Evolutionary conservation across 2,797 vertebrate genomes (phyloP), one percentile per base, ranked within the genome.

Genomic region (Tapera naevia): DNA sequence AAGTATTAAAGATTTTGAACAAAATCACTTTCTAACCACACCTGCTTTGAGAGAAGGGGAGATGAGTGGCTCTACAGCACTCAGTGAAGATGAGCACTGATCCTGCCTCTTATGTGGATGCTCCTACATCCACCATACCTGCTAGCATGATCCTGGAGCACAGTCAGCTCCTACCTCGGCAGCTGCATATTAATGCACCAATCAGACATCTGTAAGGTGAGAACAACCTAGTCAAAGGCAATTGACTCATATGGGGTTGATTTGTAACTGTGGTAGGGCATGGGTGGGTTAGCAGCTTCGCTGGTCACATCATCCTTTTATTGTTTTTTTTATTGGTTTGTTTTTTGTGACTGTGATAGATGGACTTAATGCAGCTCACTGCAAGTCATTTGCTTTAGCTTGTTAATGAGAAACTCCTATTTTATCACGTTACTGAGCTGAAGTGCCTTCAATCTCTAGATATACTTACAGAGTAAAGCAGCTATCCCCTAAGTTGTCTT

Each of bases 131-230:
- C 43, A 11, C 48, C 23, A 19, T 11, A 24, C 30, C 32, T 7
- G 28, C 24, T 17, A 1, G 17, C 13, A 2, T 1, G 8, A n/a
- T 1, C 21, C 4, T 10, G 50, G 35, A n/a, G 32, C 66, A 5
- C 0, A 17, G 43, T 13, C 50, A 56, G 25, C 30, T 78, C 22
- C 61, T 25, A 2, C 17, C 33, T 10, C 4, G 17, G 35, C 19
- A 53, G 66, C n/a, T 24, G 50, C 22, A 9, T 10, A 18, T 17
- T 9, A 41, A 28, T 16, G 9, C 0, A 5, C 24, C 5, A 33
- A 18, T 10, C 11, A 10, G 82, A 11, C n/a, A 16, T 10, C 17
- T 14, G 43, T 8, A 23, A 43, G 0, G 19, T 5, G 28, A 35
- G 33, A 60, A 50, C 24, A 9, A 13, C 5, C 54, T 4, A 7